Percentiles rank a stretch among this genome's conserved stretches.
Conservation (phyloP, 2,113 vertebrate genomes). For the Gambusia holbrooki region DNA sequence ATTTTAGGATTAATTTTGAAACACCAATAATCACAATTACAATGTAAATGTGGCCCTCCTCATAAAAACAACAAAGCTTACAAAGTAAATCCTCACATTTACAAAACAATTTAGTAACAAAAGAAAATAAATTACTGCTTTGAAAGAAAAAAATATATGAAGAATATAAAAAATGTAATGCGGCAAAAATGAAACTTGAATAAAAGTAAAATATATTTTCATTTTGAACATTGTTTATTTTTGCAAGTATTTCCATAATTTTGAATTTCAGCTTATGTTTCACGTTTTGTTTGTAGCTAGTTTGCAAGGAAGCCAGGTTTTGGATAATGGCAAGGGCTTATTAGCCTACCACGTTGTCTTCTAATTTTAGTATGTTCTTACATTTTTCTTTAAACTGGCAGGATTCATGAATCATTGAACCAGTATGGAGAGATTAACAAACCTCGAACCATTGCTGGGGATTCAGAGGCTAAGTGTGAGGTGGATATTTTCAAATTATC, state of each 20-base stretch:
- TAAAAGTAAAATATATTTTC: too few relatives aligned
- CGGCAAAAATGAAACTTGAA: too few relatives aligned
- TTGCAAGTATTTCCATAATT: not conserved
- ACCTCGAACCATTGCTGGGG: not conserved
- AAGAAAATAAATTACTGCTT: too few relatives aligned
- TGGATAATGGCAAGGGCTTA: not conserved
- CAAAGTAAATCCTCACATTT: too few relatives aligned
- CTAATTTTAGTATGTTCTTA: not conserved
- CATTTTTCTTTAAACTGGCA: not conserved
- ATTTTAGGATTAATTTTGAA: too few relatives aligned
- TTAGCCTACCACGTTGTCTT: not conserved
- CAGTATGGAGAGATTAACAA: not conserved
- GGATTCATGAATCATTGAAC: not conserved
- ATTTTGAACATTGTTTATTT: not conserved
- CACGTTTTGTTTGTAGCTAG: not conserved
- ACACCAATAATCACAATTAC: too few relatives aligned
- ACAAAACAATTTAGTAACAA: too few relatives aligned
- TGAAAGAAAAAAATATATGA: too few relatives aligned
- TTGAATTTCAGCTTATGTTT: not conserved
- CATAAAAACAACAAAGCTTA: too few relatives aligned
- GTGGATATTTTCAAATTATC: conserved; percentile 3
- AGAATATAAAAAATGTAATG: too few relatives aligned
- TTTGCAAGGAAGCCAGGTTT: not conserved
- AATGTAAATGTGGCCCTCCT: too few relatives aligned
- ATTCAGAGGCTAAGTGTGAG: not conserved